phyloP scores from a whole-genome alignment of 2,888 invertebrate genomes.

The Aporophyla nigra region DNA sequence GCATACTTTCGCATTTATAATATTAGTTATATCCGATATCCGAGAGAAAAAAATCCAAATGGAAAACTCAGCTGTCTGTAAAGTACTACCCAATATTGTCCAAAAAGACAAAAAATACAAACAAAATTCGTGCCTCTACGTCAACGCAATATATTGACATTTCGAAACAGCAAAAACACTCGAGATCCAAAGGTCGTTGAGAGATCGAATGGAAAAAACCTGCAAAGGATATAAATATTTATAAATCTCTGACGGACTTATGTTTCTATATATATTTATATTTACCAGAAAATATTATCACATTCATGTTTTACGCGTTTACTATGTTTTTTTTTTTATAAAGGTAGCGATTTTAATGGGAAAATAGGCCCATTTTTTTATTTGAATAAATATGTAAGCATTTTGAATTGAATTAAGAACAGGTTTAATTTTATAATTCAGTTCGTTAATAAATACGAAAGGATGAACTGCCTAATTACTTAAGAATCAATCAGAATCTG shows the following conservation, averaged over 20 bases:
- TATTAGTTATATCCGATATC: too few relatives aligned
- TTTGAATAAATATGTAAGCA: not conserved
- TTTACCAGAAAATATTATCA: not conserved
- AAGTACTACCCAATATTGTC: not conserved
- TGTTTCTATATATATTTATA: conserved; percentile 36
- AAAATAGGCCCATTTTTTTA: not conserved
- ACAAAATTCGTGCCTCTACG: not conserved
- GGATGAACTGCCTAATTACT: not conserved
- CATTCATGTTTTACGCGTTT: not conserved
- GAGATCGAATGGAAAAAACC: conserved; percentile 53
- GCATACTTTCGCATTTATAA: too few relatives aligned
- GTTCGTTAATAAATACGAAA: not conserved
- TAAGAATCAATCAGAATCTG: too few relatives aligned
- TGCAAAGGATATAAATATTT: conserved; percentile 34
- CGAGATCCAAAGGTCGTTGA: conserved; percentile 32
- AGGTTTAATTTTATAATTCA: not conserved
- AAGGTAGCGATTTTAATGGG: not conserved
- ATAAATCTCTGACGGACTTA: conserved; percentile 15
- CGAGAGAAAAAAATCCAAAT: too few relatives aligned
- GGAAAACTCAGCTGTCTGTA: not conserved
- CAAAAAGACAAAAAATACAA: conserved; percentile 10
- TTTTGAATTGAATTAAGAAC: not conserved
- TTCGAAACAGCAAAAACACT: conserved; percentile 28
- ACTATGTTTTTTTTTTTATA: not conserved
- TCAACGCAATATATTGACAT: conserved; percentile 37